Conservation (phyloP, 2,888 invertebrate genomes). For the Dendrolimus pini region DNA sequence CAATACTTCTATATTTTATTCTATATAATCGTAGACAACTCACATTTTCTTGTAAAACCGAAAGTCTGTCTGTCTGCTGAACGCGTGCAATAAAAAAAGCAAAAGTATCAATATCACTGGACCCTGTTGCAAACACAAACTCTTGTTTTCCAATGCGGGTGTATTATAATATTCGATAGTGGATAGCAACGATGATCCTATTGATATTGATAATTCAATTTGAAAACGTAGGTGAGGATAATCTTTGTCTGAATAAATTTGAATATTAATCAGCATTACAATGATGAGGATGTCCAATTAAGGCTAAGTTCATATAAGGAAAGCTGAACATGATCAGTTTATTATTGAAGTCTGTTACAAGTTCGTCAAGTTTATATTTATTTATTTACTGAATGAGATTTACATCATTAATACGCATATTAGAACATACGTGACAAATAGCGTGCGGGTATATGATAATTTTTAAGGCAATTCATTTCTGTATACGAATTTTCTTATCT, state of each 20-base stretch:
- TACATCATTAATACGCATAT: neutral
- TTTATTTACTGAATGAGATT: neutral
- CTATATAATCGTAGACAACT: too few species aligned
- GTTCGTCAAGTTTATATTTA: neutral
- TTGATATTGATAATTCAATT: neutral
- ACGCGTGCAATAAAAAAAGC: too few species aligned
- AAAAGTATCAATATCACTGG: too few species aligned
- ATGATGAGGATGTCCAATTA: neutral
- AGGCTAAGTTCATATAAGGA: neutral
- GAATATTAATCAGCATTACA: neutral
- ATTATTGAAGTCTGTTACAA: neutral
- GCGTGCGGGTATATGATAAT: too few species aligned
- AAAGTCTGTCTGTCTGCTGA: neutral
- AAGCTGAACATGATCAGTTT: neutral
- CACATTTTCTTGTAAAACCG: neutral
- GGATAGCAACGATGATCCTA: neutral
- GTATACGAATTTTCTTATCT: too few species aligned
- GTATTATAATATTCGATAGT: neutral
- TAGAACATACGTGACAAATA: neutral
- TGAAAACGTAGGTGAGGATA: neutral
- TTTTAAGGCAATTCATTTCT: too few species aligned
- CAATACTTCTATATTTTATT: too few species aligned
- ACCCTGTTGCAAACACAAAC: too few species aligned
- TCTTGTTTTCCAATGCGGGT: too few species aligned
- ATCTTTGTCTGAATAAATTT: neutral